A percentile compares a stretch with the other conserved stretches of the same genome.
These are phyloP conservation scores for Triplophysa yarkandensis DNA, from an alignment of 2,797 vertebrate genomes.

Conservation along the genomic window DNA sequence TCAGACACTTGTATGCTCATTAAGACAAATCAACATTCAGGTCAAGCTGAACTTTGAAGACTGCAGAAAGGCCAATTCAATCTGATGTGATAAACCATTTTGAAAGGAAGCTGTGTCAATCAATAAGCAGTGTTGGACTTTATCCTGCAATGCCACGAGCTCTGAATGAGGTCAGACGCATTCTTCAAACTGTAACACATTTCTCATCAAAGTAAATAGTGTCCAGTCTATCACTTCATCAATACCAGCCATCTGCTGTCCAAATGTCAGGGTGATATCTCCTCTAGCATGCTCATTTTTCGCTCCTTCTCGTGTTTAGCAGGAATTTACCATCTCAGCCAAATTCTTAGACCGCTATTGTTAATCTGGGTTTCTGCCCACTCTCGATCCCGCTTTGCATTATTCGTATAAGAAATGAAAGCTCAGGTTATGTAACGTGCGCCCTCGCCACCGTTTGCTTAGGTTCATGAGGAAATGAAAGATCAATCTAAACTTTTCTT, in stretches of 20 bases:
- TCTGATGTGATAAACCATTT: neutral
- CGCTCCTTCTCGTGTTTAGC: conserved; percentile 8
- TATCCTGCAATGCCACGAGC: conserved; percentile 40
- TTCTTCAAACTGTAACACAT: conserved; percentile 33
- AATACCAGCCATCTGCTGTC: neutral
- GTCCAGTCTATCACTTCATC: neutral
- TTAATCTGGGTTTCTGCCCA: conserved; percentile 42
- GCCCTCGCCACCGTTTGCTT: conserved; percentile 11
- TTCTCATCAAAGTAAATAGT: neutral
- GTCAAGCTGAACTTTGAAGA: conserved; percentile 22
- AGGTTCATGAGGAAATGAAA: conserved; percentile 3
- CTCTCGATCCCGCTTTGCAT: conserved; percentile 17
- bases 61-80: conserved; percentile 4
- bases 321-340: conserved; percentile 54
- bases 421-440: conserved; percentile 57
- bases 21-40: neutral
- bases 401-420: conserved; percentile 59
- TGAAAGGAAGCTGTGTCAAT: conserved; percentile 55
- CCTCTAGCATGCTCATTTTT: neutral
- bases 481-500: conserved; percentile 29
- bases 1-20: conserved; percentile 7
- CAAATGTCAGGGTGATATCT: conserved; percentile 12
- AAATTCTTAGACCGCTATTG: conserved; percentile 59
- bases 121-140: conserved; percentile 62
- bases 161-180: conserved; percentile 20